These are phyloP conservation scores for Sebastes matsubarae DNA, from an alignment of 2,797 vertebrate genomes.

Conservation along the genomic window DNA sequence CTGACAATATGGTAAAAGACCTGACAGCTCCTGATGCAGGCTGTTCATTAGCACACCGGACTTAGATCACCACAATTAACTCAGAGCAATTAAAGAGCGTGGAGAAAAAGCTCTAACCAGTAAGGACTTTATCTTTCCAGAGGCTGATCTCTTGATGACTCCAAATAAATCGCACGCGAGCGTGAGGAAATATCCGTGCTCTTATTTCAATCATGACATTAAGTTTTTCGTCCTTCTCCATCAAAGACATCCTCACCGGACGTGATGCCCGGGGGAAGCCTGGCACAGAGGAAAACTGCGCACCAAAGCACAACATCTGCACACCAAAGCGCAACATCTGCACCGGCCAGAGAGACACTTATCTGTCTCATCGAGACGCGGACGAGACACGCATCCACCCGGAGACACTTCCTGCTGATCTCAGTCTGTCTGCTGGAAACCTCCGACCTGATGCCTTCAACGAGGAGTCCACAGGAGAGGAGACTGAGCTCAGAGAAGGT, in stretches of 20 bases:
- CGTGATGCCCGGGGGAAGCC: conserved; percentile 28
- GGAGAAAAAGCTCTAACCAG: not conserved
- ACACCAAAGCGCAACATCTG: not conserved
- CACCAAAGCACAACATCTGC: not conserved
- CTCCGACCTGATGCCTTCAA: conserved; percentile 37
- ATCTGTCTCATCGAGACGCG: not conserved
- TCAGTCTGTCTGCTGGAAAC: conserved; percentile 23
- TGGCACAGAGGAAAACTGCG: conserved; percentile 9
- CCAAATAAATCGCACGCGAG: conserved; percentile 1
- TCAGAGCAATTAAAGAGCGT: conserved; percentile 20
- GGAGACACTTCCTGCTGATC: conserved; percentile 19
- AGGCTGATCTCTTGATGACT: conserved; percentile 53
- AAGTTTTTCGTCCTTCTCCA: conserved; percentile 81
- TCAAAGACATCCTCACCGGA: conserved; percentile 82
- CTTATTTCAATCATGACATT: conserved; percentile 75
- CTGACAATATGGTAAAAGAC: conserved; percentile 44
- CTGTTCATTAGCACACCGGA: conserved; percentile 58
- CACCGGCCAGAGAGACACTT: not conserved
- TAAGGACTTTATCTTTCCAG: not conserved
- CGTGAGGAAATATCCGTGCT: conserved; percentile 5
- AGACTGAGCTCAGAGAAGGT: conserved; percentile 61
- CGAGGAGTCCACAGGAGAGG: conserved; percentile 60
- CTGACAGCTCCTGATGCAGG: conserved; percentile 61
- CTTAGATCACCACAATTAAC: conserved; percentile 62
- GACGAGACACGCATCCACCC: conserved; percentile 24